Evolutionary conservation across 2,113 vertebrate species (phyloP).

Genomic region (Cisticola juncidis): DNA sequence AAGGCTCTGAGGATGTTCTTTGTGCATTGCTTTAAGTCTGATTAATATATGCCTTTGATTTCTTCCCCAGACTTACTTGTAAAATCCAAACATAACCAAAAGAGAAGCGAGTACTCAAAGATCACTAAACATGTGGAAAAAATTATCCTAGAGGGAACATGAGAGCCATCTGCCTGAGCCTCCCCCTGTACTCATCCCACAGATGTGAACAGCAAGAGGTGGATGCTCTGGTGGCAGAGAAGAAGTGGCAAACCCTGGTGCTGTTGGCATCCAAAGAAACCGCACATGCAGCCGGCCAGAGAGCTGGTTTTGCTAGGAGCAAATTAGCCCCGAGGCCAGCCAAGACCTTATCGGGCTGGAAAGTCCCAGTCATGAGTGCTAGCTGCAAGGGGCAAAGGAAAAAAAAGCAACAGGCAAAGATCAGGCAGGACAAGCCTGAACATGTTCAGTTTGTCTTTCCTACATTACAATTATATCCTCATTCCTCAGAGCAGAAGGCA

Average conservation of each 20-base stretch:
- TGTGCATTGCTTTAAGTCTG: neutral
- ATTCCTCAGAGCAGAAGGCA: conserved; percentile 51
- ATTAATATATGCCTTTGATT: neutral
- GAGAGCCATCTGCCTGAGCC: neutral
- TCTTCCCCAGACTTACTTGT: neutral
- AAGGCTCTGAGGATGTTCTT: neutral
- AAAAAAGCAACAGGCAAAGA: neutral
- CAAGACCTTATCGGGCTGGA: neutral
- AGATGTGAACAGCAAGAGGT: neutral
- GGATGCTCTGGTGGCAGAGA: neutral
- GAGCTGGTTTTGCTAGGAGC: neutral
- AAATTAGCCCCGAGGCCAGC: neutral
- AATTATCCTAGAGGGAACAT: neutral
- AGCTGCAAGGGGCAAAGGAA: neutral
- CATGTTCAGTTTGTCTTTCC: conserved; percentile 44
- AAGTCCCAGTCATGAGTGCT: conserved; percentile 21
- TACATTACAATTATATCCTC: conserved; percentile 39
- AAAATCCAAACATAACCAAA: neutral
- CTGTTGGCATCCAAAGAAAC: neutral
- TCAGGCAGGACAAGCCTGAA: conserved; percentile 40
- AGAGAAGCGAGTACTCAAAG: neutral
- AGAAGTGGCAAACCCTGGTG: neutral
- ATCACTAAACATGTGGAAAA: neutral
- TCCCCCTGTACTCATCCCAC: neutral
- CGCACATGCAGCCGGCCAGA: neutral